A percentile compares a stretch with the other conserved stretches of the same genome.
phyloP scores from a whole-genome alignment of 2,797 vertebrate genomes.

The Periophthalmus magnuspinnatus region DNA sequence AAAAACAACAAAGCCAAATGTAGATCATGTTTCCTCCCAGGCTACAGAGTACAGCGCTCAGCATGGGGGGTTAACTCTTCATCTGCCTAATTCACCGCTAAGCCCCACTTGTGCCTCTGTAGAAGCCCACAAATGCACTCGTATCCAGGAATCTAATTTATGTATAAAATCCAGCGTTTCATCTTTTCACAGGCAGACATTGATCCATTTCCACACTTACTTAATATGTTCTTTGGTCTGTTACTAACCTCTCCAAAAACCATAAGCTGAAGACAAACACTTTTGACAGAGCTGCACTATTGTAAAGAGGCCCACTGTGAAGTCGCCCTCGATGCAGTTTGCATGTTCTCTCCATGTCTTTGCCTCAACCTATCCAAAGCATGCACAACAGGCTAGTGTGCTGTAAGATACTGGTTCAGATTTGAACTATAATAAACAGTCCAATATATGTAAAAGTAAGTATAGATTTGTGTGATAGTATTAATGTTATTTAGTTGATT shows the following conservation, averaged over 20 bases:
- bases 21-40: slow-evolving; percentile 66
- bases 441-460: too few species aligned
- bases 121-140: background rate
- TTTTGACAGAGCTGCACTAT: background rate
- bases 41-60: slow-evolving; percentile 52
- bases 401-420: background rate
- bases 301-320: background rate
- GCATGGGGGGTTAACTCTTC: slow-evolving; percentile 57
- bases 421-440: background rate
- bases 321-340: background rate
- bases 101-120: slow-evolving; percentile 9
- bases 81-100: slow-evolving; percentile 29
- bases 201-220: slow-evolving; percentile 9
- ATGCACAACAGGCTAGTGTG: background rate
- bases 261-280: background rate
- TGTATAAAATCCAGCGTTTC: slow-evolving; percentile 10
- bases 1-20: slow-evolving; percentile 66
- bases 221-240: slow-evolving; percentile 12
- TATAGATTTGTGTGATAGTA: too few species aligned
- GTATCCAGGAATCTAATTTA: slow-evolving; percentile 13
- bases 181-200: slow-evolving; percentile 2
- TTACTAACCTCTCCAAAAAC: slow-evolving; percentile 1
- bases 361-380: background rate
- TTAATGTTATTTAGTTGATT: background rate
- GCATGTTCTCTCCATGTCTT: background rate